A percentile compares a stretch with the other conserved stretches of the same genome.
phyloP scores from a whole-genome alignment of 2,797 vertebrate genomes.

The Amblyraja radiata region DNA sequence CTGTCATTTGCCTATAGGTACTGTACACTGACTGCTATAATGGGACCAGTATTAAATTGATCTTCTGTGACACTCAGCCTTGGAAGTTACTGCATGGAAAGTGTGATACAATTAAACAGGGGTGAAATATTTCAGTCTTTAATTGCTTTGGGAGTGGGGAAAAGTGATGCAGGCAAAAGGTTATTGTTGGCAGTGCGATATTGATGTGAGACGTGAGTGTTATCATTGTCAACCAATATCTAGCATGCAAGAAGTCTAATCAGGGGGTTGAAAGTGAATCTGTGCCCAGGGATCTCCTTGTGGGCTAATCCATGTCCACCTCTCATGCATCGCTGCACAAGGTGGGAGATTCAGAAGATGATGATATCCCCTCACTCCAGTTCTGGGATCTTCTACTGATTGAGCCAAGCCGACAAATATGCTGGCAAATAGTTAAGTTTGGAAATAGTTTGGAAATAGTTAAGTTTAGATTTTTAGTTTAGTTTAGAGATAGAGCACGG shows the following conservation, averaged over 20 bases:
- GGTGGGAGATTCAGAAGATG: not conserved
- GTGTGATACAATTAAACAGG: slow-evolving; percentile 26
- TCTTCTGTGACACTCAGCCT: slow-evolving; percentile 33
- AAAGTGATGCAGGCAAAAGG: not conserved
- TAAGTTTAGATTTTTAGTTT: too few relatives aligned
- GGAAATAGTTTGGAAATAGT: too few relatives aligned
- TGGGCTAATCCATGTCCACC: not conserved
- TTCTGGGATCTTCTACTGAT: not conserved
- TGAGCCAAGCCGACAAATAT: not conserved
- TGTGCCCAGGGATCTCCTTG: not conserved
- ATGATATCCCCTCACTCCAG: too few relatives aligned
- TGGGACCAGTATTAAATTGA: slow-evolving; percentile 28
- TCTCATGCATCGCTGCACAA: too few relatives aligned
- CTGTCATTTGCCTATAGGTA: slow-evolving; percentile 30
- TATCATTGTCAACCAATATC: not conserved
- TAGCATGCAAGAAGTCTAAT: not conserved
- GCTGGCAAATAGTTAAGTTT: too few relatives aligned
- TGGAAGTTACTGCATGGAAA: not conserved
- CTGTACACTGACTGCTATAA: slow-evolving; percentile 19
- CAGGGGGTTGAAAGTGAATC: not conserved
- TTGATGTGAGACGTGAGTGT: not conserved
- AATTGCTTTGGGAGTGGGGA: not conserved
- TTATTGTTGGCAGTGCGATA: not conserved
- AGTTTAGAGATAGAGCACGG: too few relatives aligned
- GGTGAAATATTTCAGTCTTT: slow-evolving; percentile 13